These are phyloP conservation scores for Agapornis canus DNA, from an alignment of 2,797 vertebrate genomes.

Conservation along the genomic window DNA sequence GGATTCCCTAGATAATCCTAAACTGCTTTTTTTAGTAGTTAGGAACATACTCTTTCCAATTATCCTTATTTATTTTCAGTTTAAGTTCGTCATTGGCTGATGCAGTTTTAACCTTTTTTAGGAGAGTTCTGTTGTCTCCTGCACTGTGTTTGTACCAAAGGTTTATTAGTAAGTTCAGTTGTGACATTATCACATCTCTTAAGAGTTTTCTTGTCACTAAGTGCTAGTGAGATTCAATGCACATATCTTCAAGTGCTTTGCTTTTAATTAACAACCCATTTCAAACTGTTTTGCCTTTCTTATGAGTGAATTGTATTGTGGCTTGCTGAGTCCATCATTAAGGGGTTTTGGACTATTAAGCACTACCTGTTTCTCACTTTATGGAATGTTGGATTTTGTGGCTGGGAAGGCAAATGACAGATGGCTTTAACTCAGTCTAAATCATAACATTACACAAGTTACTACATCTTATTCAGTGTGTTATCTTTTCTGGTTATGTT, in stretches of 20 bases:
- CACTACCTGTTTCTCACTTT: not conserved
- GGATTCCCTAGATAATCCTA: not conserved
- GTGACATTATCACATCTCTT: not conserved
- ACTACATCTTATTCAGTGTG: not conserved
- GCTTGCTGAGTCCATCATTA: not conserved
- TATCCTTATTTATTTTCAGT: not conserved
- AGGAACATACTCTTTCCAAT: not conserved
- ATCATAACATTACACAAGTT: not conserved
- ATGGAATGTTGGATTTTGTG: not conserved
- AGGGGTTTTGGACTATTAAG: not conserved
- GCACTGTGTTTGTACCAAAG: not conserved
- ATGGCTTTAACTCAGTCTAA: not conserved
- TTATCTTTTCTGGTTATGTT: not conserved
- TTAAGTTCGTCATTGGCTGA: not conserved
- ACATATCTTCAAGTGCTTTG: not conserved
- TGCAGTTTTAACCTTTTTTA: not conserved
- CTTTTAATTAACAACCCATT: not conserved
- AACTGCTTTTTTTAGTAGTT: not conserved
- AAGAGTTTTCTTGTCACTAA: not conserved
- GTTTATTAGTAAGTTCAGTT: not conserved
- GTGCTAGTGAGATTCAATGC: not conserved
- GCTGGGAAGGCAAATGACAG: not conserved
- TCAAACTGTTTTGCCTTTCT: not conserved
- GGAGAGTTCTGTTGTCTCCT: not conserved
- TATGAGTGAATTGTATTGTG: not conserved